Evolutionary conservation across 2,888 invertebrate genomes (phyloP), one percentile per base, ranked within the genome.

Genomic region (Ephialtes manifestator): DNA sequence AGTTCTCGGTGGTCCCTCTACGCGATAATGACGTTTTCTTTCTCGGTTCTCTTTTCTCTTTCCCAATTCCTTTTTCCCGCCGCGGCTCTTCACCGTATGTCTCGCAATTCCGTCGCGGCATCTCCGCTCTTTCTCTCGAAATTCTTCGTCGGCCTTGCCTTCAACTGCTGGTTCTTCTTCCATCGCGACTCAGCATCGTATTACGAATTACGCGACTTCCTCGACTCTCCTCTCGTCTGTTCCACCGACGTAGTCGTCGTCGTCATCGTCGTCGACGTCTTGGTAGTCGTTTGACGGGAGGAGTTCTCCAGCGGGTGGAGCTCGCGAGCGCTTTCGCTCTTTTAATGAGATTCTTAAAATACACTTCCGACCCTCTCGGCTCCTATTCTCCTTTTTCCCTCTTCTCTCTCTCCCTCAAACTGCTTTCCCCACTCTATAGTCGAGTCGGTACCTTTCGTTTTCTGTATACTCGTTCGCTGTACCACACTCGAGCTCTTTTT

Each of bases 271-370:
- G 39, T 77, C 79, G 39, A 70, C 79, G 68, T 77, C 79, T 18
- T 43, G 60, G 65, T 24, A 20, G 53, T 71, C 84, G 75, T 81
- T 81, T 81, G 81, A 82, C 63, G 78, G 46, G 60, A 74, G 60
- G 39, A 77, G 70, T 58, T 74, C 43, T 74, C 43, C 72, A 72
- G 67, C 74, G 63, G 77, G 70, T 53, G 55, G 20, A 63, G 46
- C 55, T 51, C 28, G 63, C 70, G 35, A 53, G 71, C 79, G 70
- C 71, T 65, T 79, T 72, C 58, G 83, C 77, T 80, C 80, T 85
- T 88, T 88, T 88, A 86, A 86, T 87, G 87, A 88, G 88, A 88
- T 86, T 87, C 87, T 87, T 86, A 85, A 87, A 86, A 87, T 87
- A 88, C 85, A 84, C 81, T 81, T 81, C 84, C 81, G 81, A 81